Evolutionary conservation across 2,113 vertebrate genomes (phyloP), one percentile per base, ranked within the genome.

Genomic region (Poicephalus meyeri): DNA sequence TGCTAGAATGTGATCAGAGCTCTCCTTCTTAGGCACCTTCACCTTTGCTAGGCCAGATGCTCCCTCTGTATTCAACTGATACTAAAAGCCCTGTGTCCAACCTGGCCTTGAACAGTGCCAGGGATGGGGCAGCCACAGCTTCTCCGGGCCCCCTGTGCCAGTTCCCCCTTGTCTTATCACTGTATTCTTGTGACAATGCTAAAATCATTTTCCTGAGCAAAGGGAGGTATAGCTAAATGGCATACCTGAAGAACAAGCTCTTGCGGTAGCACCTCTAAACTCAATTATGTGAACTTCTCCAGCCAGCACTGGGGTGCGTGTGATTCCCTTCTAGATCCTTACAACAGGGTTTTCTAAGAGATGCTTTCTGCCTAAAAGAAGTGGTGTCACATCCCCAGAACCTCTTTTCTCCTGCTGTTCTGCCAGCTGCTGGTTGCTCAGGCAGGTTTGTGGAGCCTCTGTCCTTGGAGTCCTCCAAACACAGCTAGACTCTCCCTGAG

Each of bases 221-320:
- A 35, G 20, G 25, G 47, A 31, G 26, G 16, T 10, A 13, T 44
- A 29, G 52, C 37, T 76, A 15, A 72, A 29, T 25, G 39, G 8
- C 28, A 23, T 29, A 21, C 26, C 7, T 53, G 71, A 52, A 78
- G 35, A 70, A 24, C 28, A 31, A 19, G 46, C 21, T 37, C 16
- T 19, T 47, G 16, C 6, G 18, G 10, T 18, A 80, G 42, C 29
- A 50, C 3, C 16, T 47, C 33, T 46, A 47, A 21, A 33, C 31
- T 21, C 0, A 8, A 18, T 24, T 7, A 29, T 4, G 20, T 37
- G 13, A n/a, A 29, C 37, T 71, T 14, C 65, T 73, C 46, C 5
- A 4, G 8, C 6, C 24, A 35, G 29, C 14, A 10, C 29, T 44
- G 66, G 13, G 19, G 5, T 58, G 10, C 5, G 1, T 0, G 0